These are phyloP conservation scores for Excalfactoria chinensis DNA, from an alignment of 2,113 vertebrate genomes.

Conservation along the genomic window DNA sequence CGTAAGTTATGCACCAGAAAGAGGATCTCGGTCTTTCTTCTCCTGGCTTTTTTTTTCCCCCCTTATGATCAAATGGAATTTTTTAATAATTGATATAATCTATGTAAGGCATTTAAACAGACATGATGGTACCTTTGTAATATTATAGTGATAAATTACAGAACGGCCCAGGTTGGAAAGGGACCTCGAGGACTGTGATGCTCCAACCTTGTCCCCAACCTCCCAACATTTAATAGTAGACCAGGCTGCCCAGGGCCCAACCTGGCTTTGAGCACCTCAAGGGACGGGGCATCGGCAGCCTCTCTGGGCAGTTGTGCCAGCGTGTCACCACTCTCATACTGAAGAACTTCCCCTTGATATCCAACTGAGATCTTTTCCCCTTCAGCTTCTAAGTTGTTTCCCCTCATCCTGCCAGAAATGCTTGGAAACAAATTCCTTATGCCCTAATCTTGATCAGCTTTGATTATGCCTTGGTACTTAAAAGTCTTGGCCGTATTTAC, in stretches of 20 bases:
- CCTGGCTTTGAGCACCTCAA: too few species aligned
- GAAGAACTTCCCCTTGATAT: too few species aligned
- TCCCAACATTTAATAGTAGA: too few species aligned
- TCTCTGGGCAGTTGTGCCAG: too few species aligned
- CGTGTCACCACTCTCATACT: too few species aligned
- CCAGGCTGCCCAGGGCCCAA: too few species aligned
- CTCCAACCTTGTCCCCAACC: too few species aligned
- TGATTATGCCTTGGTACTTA: not conserved
- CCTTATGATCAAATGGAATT: not conserved
- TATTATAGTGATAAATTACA: not conserved
- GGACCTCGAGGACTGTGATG: too few species aligned
- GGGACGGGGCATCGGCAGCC: too few species aligned
- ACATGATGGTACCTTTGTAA: not conserved
- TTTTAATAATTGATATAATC: not conserved
- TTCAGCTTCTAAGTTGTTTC: too few species aligned
- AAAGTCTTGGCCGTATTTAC: not conserved
- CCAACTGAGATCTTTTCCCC: too few species aligned
- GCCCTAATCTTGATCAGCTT: not conserved
- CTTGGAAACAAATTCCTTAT: conserved; percentile 16
- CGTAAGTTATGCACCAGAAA: not conserved
- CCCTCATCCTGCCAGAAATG: not conserved
- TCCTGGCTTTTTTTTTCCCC: not conserved
- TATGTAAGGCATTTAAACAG: not conserved
- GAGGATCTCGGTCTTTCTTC: not conserved
- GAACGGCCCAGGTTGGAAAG: too few species aligned